Base-by-base conservation (phyloP, 2,888 invertebrate species). In the Drosophila prostipennis region DNA sequence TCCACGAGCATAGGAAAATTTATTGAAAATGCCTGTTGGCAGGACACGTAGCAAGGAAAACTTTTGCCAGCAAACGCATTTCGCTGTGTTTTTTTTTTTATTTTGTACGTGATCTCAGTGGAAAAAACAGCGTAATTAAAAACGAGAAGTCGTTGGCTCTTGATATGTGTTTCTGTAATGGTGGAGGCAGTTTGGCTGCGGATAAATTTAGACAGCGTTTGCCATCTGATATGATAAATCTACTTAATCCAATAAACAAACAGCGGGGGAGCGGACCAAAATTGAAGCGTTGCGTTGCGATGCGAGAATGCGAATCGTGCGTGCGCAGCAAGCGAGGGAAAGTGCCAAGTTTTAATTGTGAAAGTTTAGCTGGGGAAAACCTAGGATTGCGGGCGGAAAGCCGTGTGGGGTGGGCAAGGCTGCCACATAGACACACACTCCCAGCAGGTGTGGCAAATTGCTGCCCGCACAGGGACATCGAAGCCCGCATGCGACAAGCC, bases 381-480 rank as follows among this genome's bases (percentile, higher is more conserved):
- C 53, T 65, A 39, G 67, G 45, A 53, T 37, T 37, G 39, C 64
- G 34, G 42, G 32, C 14, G 40, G n/a, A 37, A 29, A 37, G 11
- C 45, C 26, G 5, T 2, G 19, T 19, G 42, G 60, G 26, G 54
- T n/a, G 26, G 46, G 5, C 26, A 16, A 29, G 13, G 46, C 54
- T 56, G 51, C 52, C 48, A 48, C 26, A 53, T 53, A 69, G 37
- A 58, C 64, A 68, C 54, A 61, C 40, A 52, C 59, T 32, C 85
- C 78, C 76, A 80, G 87, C 84, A 86, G 87, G 84, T 84, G 86
- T 75, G 73, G 78, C 74, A 77, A 86, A 88, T 84, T 86, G 86
- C 72, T 72, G 73, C 67, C 76, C 74, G 54, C 74, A 86, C 70
- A 74, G 74, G 54, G 48, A 53, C 72, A 71, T 56, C 26, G 39